Percentiles rank a stretch among this genome's conserved stretches.
Conservation (phyloP, 2,113 vertebrate genomes). For the Carollia perspicillata region DNA sequence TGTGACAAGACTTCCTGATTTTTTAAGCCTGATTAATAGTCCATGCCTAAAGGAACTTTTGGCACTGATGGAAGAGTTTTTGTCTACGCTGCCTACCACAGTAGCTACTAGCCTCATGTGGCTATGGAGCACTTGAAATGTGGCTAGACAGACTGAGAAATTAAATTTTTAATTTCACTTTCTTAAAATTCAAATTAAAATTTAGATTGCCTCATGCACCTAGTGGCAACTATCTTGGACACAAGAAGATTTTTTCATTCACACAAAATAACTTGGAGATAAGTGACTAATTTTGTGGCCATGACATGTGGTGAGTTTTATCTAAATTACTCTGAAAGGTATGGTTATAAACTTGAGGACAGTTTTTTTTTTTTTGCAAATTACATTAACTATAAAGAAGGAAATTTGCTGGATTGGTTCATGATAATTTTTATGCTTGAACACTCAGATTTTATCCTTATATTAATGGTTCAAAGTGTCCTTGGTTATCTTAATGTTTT, state of each 20-base stretch:
- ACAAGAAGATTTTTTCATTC: background rate
- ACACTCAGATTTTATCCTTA: background rate
- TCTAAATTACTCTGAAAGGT: background rate
- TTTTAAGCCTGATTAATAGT: background rate
- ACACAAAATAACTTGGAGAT: background rate
- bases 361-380: background rate
- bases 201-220: background rate
- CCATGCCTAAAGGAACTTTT: background rate
- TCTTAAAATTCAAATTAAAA: background rate
- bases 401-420: background rate
- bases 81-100: fast-evolving
- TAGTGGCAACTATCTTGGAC: background rate
- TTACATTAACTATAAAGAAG: background rate
- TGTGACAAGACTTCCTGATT: background rate
- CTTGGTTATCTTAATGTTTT: background rate
- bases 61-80: background rate
- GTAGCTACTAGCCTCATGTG: background rate
- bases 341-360: background rate
- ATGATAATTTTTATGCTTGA: background rate
- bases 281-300: background rate
- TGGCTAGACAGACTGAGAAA: background rate
- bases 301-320: background rate
- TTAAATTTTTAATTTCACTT: background rate
- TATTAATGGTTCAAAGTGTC: background rate
- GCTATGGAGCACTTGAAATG: background rate